A percentile compares a stretch with the other conserved stretches of the same genome.
These are phyloP conservation scores for Baronia brevicornis DNA, from an alignment of 2,888 invertebrate genomes.

Conservation along the genomic window DNA sequence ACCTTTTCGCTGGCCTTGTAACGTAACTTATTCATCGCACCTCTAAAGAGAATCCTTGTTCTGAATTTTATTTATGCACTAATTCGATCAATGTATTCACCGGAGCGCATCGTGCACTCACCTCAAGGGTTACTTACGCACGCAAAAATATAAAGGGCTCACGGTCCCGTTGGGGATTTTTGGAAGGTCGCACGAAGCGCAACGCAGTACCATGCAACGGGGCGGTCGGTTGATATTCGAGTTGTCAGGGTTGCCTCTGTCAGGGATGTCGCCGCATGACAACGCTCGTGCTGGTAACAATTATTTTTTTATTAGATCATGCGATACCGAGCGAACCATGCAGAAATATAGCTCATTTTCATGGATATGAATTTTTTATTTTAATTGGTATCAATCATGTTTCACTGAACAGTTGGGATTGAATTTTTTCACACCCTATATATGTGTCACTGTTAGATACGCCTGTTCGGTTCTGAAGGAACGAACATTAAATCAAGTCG, in stretches of 20 bases:
- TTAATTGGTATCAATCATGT: slow-evolving; percentile 6
- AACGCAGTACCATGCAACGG: slow-evolving; percentile 2
- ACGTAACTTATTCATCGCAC: slow-evolving; percentile 15
- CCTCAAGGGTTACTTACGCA: too few species aligned
- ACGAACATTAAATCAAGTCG: too few species aligned
- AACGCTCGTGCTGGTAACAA: slow-evolving; percentile 2
- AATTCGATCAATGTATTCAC: slow-evolving; percentile 12
- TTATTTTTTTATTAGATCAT: slow-evolving; percentile 5
- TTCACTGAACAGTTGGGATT: too few species aligned
- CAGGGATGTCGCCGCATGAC: slow-evolving; percentile 3
- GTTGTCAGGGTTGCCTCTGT: neutral
- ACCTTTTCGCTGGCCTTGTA: slow-evolving; percentile 9
- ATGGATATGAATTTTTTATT: neutral
- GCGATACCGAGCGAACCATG: slow-evolving; percentile 10
- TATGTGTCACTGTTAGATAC: too few species aligned
- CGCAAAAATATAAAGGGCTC: too few species aligned
- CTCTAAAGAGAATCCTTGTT: slow-evolving; percentile 14
- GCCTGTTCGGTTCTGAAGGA: too few species aligned
- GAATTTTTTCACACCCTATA: too few species aligned
- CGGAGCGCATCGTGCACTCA: slow-evolving; percentile 13
- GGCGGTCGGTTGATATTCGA: too few species aligned
- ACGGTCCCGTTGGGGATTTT: too few species aligned
- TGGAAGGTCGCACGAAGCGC: slow-evolving; percentile 8
- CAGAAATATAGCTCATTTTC: slow-evolving; percentile 1
- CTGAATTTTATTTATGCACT: slow-evolving; percentile 14